phyloP scores from a whole-genome alignment of 1,140 invertebrate genomes.

The Eupristina koningsbergeri region DNA sequence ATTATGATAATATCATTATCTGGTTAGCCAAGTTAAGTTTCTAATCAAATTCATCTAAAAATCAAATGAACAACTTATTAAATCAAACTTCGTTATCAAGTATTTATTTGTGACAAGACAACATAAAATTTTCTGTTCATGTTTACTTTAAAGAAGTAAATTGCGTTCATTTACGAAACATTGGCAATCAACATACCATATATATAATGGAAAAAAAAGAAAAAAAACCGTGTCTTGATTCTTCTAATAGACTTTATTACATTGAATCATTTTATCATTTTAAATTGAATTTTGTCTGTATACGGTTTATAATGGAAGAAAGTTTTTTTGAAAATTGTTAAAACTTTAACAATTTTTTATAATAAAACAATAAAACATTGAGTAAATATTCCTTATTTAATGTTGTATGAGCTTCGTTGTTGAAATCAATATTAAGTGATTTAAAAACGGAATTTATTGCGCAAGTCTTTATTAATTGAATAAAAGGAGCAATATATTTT shows the following conservation, averaged over 20 bases:
- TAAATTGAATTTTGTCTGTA: neutral
- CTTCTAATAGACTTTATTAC: neutral
- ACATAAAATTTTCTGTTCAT: neutral
- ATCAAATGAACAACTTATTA: neutral
- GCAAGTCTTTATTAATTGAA: too few species aligned
- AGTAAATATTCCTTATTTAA: too few species aligned
- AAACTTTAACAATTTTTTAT: neutral
- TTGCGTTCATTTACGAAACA: constrained; percentile 5
- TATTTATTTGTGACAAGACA: constrained; percentile 9
- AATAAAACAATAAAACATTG: too few species aligned
- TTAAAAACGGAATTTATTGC: too few species aligned
- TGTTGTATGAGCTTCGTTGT: too few species aligned
- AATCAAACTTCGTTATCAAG: neutral
- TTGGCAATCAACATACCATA: neutral
- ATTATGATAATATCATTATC: neutral
- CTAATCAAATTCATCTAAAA: neutral
- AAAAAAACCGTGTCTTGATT: neutral
- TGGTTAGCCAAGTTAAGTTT: neutral
- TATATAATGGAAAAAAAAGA: neutral
- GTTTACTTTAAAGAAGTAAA: neutral
- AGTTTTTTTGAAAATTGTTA: neutral
- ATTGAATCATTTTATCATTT: neutral
- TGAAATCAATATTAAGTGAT: too few species aligned
- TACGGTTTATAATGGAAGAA: neutral
- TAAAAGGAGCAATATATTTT: too few species aligned